Base-by-base conservation (phyloP, 2,888 invertebrate genomes). In the Noctua janthina region DNA sequence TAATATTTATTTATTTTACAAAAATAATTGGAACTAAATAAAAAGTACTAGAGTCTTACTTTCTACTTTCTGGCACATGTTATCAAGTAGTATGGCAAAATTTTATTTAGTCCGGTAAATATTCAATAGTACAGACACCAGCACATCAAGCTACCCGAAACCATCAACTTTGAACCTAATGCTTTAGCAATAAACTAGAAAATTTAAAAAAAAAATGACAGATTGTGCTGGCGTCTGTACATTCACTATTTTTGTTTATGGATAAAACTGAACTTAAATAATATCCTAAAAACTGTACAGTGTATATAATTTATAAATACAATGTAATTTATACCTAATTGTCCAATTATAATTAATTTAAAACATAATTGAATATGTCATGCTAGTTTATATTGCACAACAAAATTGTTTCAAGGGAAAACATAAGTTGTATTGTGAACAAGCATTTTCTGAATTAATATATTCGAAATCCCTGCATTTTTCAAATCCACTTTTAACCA, bases 1-100 rank as follows among this genome's bases (percentile, higher is more conserved):
- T 66, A 84, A 73, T 79, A 87, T 59, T 59, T 70, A 78, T 80
- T 89, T 91, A 91, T 90, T 91, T 87, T 90, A 91, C 88, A 91
- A 89, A 90, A 88, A 85, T 82, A 81, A 83, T 85, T 82, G 80
- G 76, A 79, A 82, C 82, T 82, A 72, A 80, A 84, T 74, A 83
- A 76, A 78, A 81, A 75, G 64, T 76, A 56, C 74, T 82, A 70
- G 49, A 76, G 64, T 69, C 74, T 83, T 87, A 81, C n/a, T 79
- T 82, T 15, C 79, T 83, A 86, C 23, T 69, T 83, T 87, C 83
- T 90, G 89, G 88, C 90, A 87, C 86, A 83, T 79, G 75, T 79
- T 79, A 43, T 76, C 35, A 69, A 74, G 51, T 76, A 78, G 43
- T 88, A 87, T 87, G 88, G 86, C 86, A 85, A 39, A 39, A 39